A percentile compares a stretch with the other conserved stretches of the same genome.
These are phyloP conservation scores for Oncorhynchus gorbuscha DNA, from an alignment of 2,113 vertebrate species.

Conservation along the genomic window DNA sequence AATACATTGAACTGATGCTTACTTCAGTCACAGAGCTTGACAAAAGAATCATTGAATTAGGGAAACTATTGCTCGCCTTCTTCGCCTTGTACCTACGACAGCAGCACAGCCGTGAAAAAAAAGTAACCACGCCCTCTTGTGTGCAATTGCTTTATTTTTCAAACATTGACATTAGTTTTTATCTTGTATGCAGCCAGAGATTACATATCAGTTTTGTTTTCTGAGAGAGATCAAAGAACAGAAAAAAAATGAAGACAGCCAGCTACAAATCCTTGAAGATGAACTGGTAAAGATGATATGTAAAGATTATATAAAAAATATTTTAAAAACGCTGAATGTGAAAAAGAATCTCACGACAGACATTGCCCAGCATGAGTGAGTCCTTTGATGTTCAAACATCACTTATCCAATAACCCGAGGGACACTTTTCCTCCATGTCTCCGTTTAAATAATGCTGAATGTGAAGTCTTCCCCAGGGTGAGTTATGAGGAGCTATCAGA, in stretches of 20 bases:
- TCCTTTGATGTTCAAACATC: background rate
- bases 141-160: too few species aligned
- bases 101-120: too few species aligned
- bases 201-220: conserved; percentile 29
- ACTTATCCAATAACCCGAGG: background rate
- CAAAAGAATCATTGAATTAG: conserved; percentile 50
- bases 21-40: conserved; percentile 49
- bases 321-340: conserved; percentile 46
- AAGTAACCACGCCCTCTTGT: too few species aligned
- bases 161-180: background rate
- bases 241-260: conserved; percentile 73
- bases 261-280: conserved; percentile 77
- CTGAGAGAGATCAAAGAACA: conserved; percentile 75
- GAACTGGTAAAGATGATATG: conserved; percentile 69
- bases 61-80: conserved; percentile 40
- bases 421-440: background rate
- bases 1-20: conserved; percentile 56
- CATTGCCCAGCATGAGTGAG: conserved; percentile 72
- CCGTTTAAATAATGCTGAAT: background rate
- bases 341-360: conserved; percentile 21
- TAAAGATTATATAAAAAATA: background rate
- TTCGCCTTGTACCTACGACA: background rate
- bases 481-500: conserved; percentile 72
- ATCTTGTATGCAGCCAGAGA: background rate
- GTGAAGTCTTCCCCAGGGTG: conserved; percentile 64